Conservation (phyloP, 2,797 vertebrate genomes). For the Chloroceryle inda region DNA sequence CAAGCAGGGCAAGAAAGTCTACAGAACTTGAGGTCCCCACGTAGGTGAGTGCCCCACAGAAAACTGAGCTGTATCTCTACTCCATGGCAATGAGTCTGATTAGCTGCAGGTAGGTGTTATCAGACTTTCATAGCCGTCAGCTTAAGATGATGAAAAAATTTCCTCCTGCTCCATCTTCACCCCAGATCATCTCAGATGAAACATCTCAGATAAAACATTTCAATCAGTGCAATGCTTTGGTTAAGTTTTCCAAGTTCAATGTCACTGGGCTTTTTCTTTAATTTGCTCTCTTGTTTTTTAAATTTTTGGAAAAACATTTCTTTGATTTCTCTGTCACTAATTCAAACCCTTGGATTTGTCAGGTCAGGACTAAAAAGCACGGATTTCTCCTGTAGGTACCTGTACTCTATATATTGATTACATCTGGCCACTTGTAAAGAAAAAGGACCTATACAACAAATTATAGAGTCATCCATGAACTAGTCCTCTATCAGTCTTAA, state of each 20-base stretch:
- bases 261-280: not conserved
- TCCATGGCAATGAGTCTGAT: fast-evolving
- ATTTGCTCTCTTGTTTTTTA: not conserved
- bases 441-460: not conserved
- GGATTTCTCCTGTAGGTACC: not conserved
- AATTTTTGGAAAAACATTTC: not conserved
- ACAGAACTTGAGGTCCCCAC: not conserved
- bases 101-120: fast-evolving
- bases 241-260: not conserved
- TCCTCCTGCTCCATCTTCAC: not conserved
- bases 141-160: not conserved
- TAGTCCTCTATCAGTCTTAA: not conserved
- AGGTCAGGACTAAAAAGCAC: not conserved
- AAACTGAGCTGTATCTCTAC: not conserved
- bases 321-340: not conserved
- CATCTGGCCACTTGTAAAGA: not conserved
- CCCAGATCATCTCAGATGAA: not conserved
- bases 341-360: not conserved
- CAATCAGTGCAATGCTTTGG: not conserved
- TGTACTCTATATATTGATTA: not conserved
- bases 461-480: not conserved
- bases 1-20: not conserved
- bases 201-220: not conserved
- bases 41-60: not conserved
- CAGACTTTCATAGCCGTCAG: not conserved